Percentiles rank a stretch among this genome's conserved stretches.
Evolutionary conservation across 2,888 invertebrate genomes (phyloP).

Genomic region (Sphaerophoria taeniata): DNA sequence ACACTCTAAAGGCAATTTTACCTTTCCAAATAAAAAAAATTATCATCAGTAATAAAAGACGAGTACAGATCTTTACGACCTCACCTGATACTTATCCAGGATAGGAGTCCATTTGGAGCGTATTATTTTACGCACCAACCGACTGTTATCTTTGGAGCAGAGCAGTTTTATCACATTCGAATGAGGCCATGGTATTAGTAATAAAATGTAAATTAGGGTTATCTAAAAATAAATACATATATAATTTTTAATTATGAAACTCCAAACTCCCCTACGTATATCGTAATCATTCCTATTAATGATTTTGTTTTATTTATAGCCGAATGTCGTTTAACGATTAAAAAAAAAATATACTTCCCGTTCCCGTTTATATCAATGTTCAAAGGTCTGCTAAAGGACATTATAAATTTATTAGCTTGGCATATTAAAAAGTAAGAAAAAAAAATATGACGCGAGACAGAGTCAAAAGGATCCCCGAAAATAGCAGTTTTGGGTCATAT

Average conservation of each 20-base stretch:
- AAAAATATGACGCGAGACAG: not conserved
- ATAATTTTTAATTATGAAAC: conserved; percentile 37
- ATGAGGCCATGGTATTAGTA: conserved; percentile 94
- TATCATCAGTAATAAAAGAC: not conserved
- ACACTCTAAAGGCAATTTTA: conserved; percentile 93
- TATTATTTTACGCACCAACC: conserved; percentile 93
- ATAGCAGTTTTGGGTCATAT: conserved; percentile 59
- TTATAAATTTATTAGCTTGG: not conserved
- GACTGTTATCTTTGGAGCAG: conserved; percentile 94
- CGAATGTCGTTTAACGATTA: not conserved
- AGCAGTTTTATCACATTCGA: conserved; percentile 93
- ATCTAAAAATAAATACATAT: conserved; percentile 84
- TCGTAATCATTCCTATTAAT: conserved; percentile 9
- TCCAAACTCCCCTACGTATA: not conserved
- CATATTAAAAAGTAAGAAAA: conserved; percentile 14
- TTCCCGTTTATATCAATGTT: no score
- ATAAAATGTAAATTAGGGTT: conserved; percentile 90
- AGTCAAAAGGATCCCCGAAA: conserved; percentile 39
- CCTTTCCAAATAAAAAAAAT: conserved; percentile 81
- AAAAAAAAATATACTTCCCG: no score
- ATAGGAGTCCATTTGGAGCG: conserved; percentile 96
- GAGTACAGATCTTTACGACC: not conserved
- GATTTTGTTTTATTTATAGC: conserved; percentile 25
- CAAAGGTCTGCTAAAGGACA: not conserved
- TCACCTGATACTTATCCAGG: conserved; percentile 90